Conservation (phyloP, 2,797 vertebrate species). For the Dermochelys coriacea region DNA sequence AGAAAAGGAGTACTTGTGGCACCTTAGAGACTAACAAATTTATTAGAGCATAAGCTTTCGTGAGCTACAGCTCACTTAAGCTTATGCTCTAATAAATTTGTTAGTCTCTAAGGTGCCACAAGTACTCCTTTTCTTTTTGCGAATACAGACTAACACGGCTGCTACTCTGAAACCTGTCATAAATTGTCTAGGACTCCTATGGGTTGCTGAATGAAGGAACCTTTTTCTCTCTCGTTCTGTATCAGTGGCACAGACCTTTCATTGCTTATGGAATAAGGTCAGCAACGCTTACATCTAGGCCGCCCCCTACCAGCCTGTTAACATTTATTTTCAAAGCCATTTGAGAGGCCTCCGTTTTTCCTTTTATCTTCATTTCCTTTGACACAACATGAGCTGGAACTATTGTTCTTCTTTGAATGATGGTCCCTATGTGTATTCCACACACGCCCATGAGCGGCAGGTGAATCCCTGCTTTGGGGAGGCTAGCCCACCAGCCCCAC, state of each 20-base stretch:
- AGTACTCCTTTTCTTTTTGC: too few relatives aligned
- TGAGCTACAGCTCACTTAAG: too few relatives aligned
- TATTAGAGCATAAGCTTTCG: too few relatives aligned
- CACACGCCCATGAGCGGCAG: rapidly evolving
- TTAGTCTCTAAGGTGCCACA: too few relatives aligned
- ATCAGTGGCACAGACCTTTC: not conserved
- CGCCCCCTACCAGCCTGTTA: not conserved
- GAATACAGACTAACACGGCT: too few relatives aligned
- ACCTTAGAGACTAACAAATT: too few relatives aligned
- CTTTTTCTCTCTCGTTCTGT: rapidly evolving
- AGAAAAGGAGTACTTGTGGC: too few relatives aligned
- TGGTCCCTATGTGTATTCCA: not conserved
- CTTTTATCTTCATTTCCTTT: not conserved
- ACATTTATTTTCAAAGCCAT: not conserved
- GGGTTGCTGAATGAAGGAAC: not conserved
- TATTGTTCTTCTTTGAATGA: rapidly evolving
- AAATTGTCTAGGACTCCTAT: rapidly evolving
- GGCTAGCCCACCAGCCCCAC: too few relatives aligned
- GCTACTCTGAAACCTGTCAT: too few relatives aligned
- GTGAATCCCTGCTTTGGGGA: too few relatives aligned
- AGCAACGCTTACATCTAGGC: too few relatives aligned
- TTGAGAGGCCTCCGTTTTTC: not conserved
- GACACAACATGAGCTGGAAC: not conserved
- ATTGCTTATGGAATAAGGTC: not conserved
- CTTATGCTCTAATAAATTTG: too few relatives aligned